phyloP scores from a whole-genome alignment of 2,113 vertebrate genomes.

The Entelurus aequoreus region DNA sequence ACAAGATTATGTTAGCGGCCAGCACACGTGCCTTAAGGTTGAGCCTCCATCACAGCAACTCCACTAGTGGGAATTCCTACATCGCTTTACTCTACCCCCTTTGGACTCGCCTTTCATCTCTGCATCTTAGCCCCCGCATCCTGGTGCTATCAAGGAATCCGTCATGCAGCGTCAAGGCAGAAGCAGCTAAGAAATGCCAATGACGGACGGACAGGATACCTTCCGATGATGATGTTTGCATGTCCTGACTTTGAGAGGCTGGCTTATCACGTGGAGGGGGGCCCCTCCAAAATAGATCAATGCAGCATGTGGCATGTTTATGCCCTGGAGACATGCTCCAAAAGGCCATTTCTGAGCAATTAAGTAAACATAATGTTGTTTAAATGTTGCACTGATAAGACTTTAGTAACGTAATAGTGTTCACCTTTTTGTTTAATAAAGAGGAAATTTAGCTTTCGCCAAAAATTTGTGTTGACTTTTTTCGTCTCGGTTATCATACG shows the following conservation, averaged over 20 bases:
- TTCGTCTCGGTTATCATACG: too few relatives aligned
- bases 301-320: conserved; percentile 19
- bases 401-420: too few relatives aligned
- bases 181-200: conserved; percentile 4
- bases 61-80: background rate
- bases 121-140: conserved; percentile 37
- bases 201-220: conserved; percentile 25
- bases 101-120: conserved; percentile 37
- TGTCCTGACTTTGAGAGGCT: conserved; percentile 47
- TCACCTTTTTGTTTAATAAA: too few relatives aligned
- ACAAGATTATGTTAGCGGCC: conserved; percentile 45
- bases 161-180: background rate
- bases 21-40: conserved; percentile 37
- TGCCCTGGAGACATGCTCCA: conserved; percentile 12
- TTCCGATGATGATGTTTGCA: conserved; percentile 46
- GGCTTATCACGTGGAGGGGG: conserved; percentile 47
- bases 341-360: conserved; percentile 2
- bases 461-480: too few relatives aligned
- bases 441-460: too few relatives aligned
- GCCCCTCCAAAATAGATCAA: conserved; percentile 35
- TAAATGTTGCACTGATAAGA: too few relatives aligned
- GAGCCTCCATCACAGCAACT: conserved; percentile 19
- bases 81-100: conserved; percentile 27
- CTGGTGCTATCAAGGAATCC: conserved; percentile 18
- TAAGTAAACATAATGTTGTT: too few relatives aligned